Conservation (phyloP, 2,888 invertebrate genomes). For the Neuroscelio doddi region DNA sequence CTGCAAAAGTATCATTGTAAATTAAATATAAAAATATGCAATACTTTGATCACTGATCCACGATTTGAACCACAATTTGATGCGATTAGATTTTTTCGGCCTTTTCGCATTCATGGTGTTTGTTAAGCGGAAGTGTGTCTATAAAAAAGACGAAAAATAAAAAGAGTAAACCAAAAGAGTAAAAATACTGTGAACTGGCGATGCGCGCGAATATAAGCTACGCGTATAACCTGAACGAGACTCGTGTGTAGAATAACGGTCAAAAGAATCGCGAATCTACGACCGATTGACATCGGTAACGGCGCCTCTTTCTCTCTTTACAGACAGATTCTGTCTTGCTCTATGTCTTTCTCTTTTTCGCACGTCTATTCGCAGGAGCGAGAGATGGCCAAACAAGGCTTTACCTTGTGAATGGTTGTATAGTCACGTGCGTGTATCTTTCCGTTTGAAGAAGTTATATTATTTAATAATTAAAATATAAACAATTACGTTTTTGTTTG, state of each 20-base stretch:
- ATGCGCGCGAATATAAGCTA: constrained; percentile 25
- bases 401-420: constrained; percentile 46
- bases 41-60: constrained; percentile 37
- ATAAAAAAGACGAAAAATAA: constrained; percentile 20
- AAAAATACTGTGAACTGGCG: no score
- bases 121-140: no score
- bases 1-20: no score
- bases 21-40: not conserved
- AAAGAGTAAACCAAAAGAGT: no score
- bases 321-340: no score
- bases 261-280: constrained; percentile 6
- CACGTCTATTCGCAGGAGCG: not conserved
- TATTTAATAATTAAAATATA: no score
- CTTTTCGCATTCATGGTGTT: constrained; percentile 28
- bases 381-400: constrained; percentile 62
- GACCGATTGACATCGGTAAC: no score
- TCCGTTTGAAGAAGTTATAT: constrained; percentile 44
- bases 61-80: constrained; percentile 51
- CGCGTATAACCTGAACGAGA: constrained; percentile 21
- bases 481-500: no score
- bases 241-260: constrained; percentile 32
- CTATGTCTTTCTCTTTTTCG: constrained; percentile 15
- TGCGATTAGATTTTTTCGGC: constrained; percentile 25
- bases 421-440: constrained; percentile 53
- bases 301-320: not conserved